Conservation (phyloP, 2,113 vertebrate genomes). For the Peromyscus polionotus region DNA sequence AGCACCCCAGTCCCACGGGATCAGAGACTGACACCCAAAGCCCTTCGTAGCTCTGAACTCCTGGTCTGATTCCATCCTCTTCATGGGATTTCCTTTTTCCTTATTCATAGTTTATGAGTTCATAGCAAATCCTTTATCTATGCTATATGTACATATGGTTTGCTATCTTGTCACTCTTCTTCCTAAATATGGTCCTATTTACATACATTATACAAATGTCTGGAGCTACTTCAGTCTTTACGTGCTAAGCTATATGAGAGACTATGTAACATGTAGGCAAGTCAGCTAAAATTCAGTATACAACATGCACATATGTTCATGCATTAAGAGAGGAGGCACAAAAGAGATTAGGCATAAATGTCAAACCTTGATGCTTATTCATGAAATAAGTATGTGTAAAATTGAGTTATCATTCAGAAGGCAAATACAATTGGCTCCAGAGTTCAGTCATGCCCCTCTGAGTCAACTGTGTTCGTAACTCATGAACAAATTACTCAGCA, state of each 20-base stretch:
- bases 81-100: neutral
- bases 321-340: neutral
- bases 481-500: constrained; percentile 28
- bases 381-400: constrained; percentile 31
- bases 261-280: neutral
- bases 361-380: neutral
- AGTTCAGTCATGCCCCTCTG: neutral
- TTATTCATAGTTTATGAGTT: neutral
- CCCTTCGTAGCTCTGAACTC: neutral
- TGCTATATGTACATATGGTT: neutral
- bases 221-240: neutral
- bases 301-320: neutral
- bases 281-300: neutral
- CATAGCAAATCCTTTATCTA: neutral
- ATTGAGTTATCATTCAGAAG: neutral
- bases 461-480: neutral
- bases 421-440: neutral
- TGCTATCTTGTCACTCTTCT: neutral
- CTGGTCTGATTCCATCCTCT: neutral
- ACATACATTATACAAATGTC: neutral
- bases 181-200: neutral
- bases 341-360: neutral
- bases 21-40: neutral
- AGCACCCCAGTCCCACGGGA: neutral
- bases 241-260: neutral